These are phyloP conservation scores for Philereme vetulata DNA, from an alignment of 2,888 invertebrate genomes.

Conservation along the genomic window DNA sequence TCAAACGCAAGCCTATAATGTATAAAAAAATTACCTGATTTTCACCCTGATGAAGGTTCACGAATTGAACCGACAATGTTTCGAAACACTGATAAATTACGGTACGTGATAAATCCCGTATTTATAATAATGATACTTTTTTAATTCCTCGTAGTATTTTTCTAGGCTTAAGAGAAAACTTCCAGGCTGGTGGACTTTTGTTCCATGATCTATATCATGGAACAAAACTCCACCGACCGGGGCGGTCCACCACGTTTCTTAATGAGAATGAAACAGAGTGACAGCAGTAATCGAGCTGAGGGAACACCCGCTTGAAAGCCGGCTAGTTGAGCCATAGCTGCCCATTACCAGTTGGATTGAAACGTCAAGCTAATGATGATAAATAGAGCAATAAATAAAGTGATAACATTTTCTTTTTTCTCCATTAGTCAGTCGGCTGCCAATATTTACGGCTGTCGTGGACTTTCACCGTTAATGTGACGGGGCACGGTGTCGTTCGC, in stretches of 20 bases:
- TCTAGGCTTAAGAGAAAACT: no score
- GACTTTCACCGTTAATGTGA: conserved; percentile 26
- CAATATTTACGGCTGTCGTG: conserved; percentile 24
- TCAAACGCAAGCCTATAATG: no score
- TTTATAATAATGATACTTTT: no score
- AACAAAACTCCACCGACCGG: not conserved
- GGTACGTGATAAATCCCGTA: no score
- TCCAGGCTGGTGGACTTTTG: no score
- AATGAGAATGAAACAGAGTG: not conserved
- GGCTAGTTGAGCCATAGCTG: conserved; percentile 12
- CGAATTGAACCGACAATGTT: no score
- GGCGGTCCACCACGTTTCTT: not conserved
- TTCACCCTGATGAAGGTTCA: no score
- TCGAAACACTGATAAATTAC: no score
- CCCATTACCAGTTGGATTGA: conserved; percentile 25
- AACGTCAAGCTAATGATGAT: conserved; percentile 33
- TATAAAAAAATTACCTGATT: no score
- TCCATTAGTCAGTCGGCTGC: conserved; percentile 24
- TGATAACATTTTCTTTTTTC: conserved; percentile 31
- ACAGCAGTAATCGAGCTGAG: not conserved
- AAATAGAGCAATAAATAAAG: conserved; percentile 29
- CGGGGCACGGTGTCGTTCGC: not conserved
- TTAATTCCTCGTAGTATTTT: no score
- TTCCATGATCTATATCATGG: no score
- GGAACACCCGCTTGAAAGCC: conserved; percentile 3